Evolutionary conservation across 2,113 vertebrate genomes (phyloP).

Genomic region (Elachura formosa): DNA sequence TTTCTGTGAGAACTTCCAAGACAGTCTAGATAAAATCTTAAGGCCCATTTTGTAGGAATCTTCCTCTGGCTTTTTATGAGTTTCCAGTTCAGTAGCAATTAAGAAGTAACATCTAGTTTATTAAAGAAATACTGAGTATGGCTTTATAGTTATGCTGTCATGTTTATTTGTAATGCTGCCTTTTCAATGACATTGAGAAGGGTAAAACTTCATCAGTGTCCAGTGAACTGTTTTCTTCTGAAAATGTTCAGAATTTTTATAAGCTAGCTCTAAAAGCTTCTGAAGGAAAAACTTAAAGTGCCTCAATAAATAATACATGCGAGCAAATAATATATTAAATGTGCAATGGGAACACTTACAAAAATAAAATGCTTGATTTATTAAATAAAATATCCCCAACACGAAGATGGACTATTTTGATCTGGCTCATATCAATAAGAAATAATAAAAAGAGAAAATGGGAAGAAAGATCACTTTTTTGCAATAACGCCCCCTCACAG

Average conservation of each 20-base stretch:
- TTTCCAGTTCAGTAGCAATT: constrained; percentile 61
- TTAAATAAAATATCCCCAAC: constrained; percentile 70
- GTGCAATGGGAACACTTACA: constrained; percentile 58
- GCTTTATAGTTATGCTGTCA: constrained; percentile 73
- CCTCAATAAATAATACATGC: constrained; percentile 58
- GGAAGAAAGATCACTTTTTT: constrained; percentile 63
- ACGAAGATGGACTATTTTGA: constrained; percentile 56
- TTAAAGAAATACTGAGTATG: constrained; percentile 70
- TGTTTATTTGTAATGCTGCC: constrained; percentile 58
- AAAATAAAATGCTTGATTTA: constrained; percentile 70
- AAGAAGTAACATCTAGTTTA: constrained; percentile 62
- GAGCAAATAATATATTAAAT: constrained; percentile 65
- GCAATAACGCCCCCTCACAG: constrained; percentile 71
- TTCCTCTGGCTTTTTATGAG: constrained; percentile 51
- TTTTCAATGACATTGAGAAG: constrained; percentile 60
- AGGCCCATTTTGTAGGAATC: constrained; percentile 58
- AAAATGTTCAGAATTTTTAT: constrained; percentile 52
- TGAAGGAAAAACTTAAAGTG: constrained; percentile 55
- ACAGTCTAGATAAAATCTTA: constrained; percentile 55
- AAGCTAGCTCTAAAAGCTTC: constrained; percentile 55
- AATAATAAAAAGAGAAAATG: constrained; percentile 40
- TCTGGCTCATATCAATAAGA: constrained; percentile 59
- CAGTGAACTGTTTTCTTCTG: constrained; percentile 32
- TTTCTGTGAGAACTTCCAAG: constrained; percentile 16
- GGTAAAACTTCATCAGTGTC: constrained; percentile 41